Evolutionary conservation across 2,888 invertebrate genomes (phyloP).

Genomic region (Congeria kusceri): DNA sequence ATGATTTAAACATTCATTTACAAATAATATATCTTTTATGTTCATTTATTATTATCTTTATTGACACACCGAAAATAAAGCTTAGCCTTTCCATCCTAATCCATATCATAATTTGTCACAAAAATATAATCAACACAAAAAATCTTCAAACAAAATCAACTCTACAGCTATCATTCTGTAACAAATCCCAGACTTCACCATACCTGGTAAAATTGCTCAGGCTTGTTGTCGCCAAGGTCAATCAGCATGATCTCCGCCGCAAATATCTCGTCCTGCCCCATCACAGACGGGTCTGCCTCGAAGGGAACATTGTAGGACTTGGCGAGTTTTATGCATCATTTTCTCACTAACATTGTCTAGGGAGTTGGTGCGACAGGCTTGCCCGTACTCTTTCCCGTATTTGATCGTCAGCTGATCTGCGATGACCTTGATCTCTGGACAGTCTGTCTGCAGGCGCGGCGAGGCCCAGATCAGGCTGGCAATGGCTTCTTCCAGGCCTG

Average conservation of each 20-base stretch:
- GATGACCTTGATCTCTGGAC: conserved; percentile 91
- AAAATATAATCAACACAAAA: too few relatives aligned
- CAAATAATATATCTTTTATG: too few relatives aligned
- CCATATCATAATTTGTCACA: too few relatives aligned
- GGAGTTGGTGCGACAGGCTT: conserved; percentile 92
- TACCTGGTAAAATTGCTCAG: neutral
- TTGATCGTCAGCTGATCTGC: conserved; percentile 95
- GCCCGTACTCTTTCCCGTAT: conserved; percentile 96
- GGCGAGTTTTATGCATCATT: conserved; percentile 91
- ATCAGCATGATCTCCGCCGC: conserved; percentile 79
- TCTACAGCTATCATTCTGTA: too few relatives aligned
- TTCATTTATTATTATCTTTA: too few relatives aligned
- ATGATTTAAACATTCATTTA: too few relatives aligned
- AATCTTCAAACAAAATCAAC: too few relatives aligned
- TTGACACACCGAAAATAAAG: too few relatives aligned
- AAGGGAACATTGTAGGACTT: conserved; percentile 97
- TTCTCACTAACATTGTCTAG: conserved; percentile 95
- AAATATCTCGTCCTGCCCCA: conserved; percentile 80
- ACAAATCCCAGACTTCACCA: too few relatives aligned
- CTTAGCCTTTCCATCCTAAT: too few relatives aligned
- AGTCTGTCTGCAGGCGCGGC: conserved; percentile 91
- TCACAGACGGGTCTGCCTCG: conserved; percentile 92
- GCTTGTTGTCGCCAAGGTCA: conserved; percentile 75
- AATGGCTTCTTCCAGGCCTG: conserved; percentile 97
- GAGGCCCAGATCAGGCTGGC: conserved; percentile 99